Conservation (phyloP, 1,140 invertebrate genomes). For the Teleogryllus occipitalis region DNA sequence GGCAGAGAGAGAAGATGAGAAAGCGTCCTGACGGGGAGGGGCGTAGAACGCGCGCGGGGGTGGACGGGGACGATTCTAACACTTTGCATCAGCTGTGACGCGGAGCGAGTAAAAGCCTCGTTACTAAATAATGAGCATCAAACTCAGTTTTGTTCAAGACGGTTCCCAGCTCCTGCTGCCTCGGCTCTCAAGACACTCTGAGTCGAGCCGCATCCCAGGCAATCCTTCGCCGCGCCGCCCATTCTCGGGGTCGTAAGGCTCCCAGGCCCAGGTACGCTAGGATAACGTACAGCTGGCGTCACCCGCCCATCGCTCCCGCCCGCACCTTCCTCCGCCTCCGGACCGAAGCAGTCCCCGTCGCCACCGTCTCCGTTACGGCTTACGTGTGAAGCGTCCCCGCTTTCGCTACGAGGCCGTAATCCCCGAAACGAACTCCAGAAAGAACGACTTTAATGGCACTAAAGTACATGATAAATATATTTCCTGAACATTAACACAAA, state of each 20-base stretch:
- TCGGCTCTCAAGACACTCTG: background rate
- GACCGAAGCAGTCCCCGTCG: too few species aligned
- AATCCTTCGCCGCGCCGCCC: background rate
- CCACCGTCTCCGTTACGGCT: too few species aligned
- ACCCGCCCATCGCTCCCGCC: background rate
- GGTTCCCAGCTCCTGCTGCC: background rate
- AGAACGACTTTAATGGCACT: too few species aligned
- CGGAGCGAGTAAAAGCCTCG: slow-evolving; percentile 17
- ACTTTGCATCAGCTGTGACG: slow-evolving; percentile 8
- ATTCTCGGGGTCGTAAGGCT: background rate
- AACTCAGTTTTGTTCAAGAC: slow-evolving; percentile 8
- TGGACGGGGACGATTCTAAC: background rate
- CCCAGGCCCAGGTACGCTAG: background rate
- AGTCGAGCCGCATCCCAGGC: background rate
- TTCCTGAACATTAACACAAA: too few species aligned
- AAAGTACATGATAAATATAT: too few species aligned
- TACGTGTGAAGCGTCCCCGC: too few species aligned
- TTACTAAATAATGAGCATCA: slow-evolving; percentile 21
- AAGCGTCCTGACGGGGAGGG: background rate
- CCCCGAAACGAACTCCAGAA: too few species aligned
- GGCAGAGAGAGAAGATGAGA: background rate
- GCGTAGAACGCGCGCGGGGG: background rate
- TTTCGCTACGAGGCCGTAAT: too few species aligned
- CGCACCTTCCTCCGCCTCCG: too few species aligned
- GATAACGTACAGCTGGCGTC: background rate